Percentiles rank a stretch among this genome's conserved stretches.
These are phyloP conservation scores for Oxystoma pomonae DNA, from an alignment of 2,888 invertebrate species.

Conservation along the genomic window DNA sequence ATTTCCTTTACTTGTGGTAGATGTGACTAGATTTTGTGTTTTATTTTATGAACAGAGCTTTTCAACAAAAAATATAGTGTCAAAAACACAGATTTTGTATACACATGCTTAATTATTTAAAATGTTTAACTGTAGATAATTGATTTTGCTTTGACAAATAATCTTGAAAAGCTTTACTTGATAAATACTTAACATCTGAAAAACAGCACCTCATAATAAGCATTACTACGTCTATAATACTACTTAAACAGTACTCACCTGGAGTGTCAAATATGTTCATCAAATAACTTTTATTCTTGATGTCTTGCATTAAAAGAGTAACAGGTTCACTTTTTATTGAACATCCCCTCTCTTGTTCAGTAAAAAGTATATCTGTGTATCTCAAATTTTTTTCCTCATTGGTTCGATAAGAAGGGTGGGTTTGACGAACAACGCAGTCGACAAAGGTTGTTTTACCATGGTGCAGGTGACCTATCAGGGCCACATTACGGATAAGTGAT, in stretches of 20 bases:
- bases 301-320: slow-evolving; percentile 88
- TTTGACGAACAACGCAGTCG: slow-evolving; percentile 94
- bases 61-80: too few species aligned
- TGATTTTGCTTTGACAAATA: too few species aligned
- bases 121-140: too few species aligned
- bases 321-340: slow-evolving; percentile 96
- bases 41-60: too few species aligned
- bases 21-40: too few species aligned
- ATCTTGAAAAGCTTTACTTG: too few species aligned
- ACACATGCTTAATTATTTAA: too few species aligned
- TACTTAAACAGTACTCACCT: slow-evolving; percentile 43
- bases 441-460: slow-evolving; percentile 99
- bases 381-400: slow-evolving; percentile 75
- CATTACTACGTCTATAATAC: too few species aligned
- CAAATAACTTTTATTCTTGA: slow-evolving; percentile 93
- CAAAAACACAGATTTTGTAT: too few species aligned
- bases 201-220: too few species aligned
- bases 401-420: slow-evolving; percentile 88
- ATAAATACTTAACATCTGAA: too few species aligned
- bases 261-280: slow-evolving; percentile 97
- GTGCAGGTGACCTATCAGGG: slow-evolving; percentile 93
- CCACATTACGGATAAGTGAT: slow-evolving; percentile 90
- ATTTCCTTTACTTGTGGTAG: too few species aligned
- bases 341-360: slow-evolving; percentile 95
- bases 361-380: slow-evolving; percentile 95